phyloP scores from a whole-genome alignment of 2,797 vertebrate genomes.

The Enteromius treurensis region DNA sequence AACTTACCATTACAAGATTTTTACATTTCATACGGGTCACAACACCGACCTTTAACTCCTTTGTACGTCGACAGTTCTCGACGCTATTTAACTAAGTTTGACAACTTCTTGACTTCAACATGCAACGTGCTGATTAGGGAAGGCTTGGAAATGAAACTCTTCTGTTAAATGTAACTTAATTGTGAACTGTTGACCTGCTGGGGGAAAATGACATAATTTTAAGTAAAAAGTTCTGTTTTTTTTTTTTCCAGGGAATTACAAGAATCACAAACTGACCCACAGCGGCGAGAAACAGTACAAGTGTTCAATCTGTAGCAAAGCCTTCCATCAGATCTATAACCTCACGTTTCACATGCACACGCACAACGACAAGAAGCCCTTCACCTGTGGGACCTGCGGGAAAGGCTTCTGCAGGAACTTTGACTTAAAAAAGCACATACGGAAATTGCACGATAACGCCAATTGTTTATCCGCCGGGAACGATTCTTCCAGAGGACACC shows the following conservation, averaged over 20 bases:
- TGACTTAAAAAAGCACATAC: conserved; percentile 91
- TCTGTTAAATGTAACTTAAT: conserved; percentile 64
- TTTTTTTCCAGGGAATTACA: conserved; percentile 83
- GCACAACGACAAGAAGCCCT: conserved; percentile 92
- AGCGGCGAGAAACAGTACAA: conserved; percentile 91
- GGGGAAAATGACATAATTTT: neutral
- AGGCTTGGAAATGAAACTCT: conserved; percentile 63
- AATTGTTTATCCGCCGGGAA: conserved; percentile 66
- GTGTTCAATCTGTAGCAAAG: conserved; percentile 90
- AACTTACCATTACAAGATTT: conserved; percentile 73
- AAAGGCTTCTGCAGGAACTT: conserved; percentile 94
- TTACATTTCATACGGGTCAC: conserved; percentile 83
- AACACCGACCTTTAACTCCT: conserved; percentile 75
- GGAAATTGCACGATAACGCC: conserved; percentile 86
- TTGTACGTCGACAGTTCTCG: conserved; percentile 73
- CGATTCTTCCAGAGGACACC: conserved; percentile 79
- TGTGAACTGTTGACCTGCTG: conserved; percentile 64
- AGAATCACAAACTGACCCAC: conserved; percentile 91
- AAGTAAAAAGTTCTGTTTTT: neutral
- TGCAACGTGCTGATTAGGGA: conserved; percentile 78
- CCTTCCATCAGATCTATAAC: conserved; percentile 91
- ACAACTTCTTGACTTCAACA: conserved; percentile 86
- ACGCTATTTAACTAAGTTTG: conserved; percentile 89
- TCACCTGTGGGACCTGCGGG: conserved; percentile 88
- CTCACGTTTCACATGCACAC: conserved; percentile 93